These are phyloP conservation scores for Dugesia japonica DNA, from an alignment of 2,888 invertebrate species.

Conservation along the genomic window DNA sequence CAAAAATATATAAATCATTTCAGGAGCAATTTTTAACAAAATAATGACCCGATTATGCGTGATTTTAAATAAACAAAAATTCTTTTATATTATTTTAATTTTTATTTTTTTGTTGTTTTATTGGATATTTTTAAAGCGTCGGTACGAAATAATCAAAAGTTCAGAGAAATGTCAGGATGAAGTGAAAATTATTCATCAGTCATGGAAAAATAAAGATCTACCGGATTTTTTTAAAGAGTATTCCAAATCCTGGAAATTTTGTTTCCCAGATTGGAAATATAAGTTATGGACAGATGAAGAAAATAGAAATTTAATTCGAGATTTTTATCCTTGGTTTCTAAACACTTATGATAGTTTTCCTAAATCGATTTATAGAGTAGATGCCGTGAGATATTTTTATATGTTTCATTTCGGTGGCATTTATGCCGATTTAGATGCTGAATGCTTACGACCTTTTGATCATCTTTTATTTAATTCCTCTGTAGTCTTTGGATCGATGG, in stretches of 20 bases:
- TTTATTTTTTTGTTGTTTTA: too few species aligned
- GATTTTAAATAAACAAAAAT: too few species aligned
- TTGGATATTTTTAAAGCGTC: too few species aligned
- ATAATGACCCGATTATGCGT: too few species aligned
- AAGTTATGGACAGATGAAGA: conserved; percentile 45
- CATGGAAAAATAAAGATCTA: neutral
- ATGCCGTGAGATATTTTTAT: conserved; percentile 36
- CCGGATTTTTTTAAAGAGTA: neutral
- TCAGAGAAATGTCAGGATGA: too few species aligned
- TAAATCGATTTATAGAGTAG: conserved; percentile 40
- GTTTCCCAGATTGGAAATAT: conserved; percentile 42
- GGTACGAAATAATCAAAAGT: too few species aligned
- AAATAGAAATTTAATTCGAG: conserved; percentile 40
- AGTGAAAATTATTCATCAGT: neutral
- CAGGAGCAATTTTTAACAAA: too few species aligned
- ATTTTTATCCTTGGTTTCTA: conserved; percentile 39
- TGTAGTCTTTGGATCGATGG: too few species aligned
- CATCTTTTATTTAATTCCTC: too few species aligned
- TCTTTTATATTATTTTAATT: too few species aligned
- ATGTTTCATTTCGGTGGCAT: conserved; percentile 28
- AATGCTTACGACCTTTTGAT: neutral
- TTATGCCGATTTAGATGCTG: conserved; percentile 20
- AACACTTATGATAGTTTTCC: conserved; percentile 40
- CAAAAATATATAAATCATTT: too few species aligned
- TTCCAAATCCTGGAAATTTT: neutral